Evolutionary conservation across 2,113 vertebrate species (phyloP).

Genomic region (Candoia aspera): DNA sequence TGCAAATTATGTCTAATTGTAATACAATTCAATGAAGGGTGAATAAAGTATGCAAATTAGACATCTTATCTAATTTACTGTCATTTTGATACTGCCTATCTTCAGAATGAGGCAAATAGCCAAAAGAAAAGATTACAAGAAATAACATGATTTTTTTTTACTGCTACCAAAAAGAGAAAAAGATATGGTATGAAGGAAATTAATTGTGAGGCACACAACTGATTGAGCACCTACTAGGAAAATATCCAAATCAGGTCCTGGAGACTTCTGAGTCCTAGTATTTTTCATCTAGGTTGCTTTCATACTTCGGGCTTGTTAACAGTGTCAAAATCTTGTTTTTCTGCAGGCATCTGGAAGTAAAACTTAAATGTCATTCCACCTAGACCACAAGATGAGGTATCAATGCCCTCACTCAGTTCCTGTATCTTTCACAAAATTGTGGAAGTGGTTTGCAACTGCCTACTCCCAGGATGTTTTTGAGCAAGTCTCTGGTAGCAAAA

Average conservation of each 20-base stretch:
- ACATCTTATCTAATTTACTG: conserved; percentile 7
- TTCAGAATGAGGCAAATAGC: background rate
- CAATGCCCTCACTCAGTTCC: background rate
- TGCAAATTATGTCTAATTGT: conserved; percentile 13
- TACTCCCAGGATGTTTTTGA: background rate
- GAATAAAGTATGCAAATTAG: conserved; percentile 18
- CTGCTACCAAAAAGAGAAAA: background rate
- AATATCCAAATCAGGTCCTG: background rate
- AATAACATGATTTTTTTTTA: background rate
- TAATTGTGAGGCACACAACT: background rate
- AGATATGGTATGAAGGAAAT: background rate
- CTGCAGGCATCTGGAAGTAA: background rate
- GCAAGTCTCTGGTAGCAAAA: background rate
- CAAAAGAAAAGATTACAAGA: background rate
- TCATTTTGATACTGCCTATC: background rate
- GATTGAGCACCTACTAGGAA: background rate
- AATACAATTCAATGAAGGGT: background rate
- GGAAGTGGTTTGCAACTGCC: background rate
- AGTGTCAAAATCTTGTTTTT: background rate
- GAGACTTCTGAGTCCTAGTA: background rate
- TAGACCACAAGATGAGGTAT: background rate
- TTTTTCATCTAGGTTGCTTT: background rate
- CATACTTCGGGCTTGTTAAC: background rate
- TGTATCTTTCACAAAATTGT: background rate
- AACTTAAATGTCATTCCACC: background rate